phyloP scores from a whole-genome alignment of 2,888 invertebrate species.

The Andrena dorsata region DNA sequence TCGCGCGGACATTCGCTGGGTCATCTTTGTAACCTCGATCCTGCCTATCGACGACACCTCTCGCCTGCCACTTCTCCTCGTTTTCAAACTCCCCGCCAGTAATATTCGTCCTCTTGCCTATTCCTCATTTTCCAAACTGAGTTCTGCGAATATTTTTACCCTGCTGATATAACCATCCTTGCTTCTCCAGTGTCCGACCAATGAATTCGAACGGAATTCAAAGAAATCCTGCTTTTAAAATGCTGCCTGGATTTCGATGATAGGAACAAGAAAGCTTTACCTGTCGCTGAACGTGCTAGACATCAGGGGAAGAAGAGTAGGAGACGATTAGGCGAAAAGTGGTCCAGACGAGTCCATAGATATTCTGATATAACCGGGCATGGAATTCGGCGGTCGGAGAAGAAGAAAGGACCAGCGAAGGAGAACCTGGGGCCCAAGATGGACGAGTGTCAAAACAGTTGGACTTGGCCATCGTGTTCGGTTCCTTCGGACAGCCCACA shows the following conservation, averaged over 20 bases:
- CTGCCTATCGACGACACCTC: slow-evolving; percentile 32
- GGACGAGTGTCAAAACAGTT: slow-evolving; percentile 66
- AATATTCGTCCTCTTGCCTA: not conserved
- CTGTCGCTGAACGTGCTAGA: slow-evolving; percentile 13
- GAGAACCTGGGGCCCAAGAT: slow-evolving; percentile 28
- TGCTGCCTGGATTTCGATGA: not conserved
- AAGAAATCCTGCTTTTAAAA: not conserved
- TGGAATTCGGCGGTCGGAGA: slow-evolving; percentile 59
- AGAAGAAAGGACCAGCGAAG: slow-evolving; percentile 24
- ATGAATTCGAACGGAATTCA: not conserved
- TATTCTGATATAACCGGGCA: slow-evolving; percentile 58
- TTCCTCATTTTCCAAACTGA: not conserved
- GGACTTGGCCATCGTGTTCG: slow-evolving; percentile 42
- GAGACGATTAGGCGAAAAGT: slow-evolving; percentile 65
- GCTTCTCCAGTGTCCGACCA: slow-evolving; percentile 1
- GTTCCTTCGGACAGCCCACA: slow-evolving; percentile 15
- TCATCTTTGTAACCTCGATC: slow-evolving; percentile 62
- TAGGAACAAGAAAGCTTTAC: too few species aligned
- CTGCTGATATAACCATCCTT: not conserved
- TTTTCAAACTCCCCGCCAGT: not conserved
- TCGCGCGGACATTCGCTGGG: slow-evolving; percentile 52
- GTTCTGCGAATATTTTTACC: too few species aligned
- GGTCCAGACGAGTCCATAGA: slow-evolving; percentile 66
- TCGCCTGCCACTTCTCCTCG: not conserved
- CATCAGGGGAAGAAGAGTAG: slow-evolving; percentile 17